Conservation (phyloP, 2,113 vertebrate genomes). For the Cichladusa arquata region DNA sequence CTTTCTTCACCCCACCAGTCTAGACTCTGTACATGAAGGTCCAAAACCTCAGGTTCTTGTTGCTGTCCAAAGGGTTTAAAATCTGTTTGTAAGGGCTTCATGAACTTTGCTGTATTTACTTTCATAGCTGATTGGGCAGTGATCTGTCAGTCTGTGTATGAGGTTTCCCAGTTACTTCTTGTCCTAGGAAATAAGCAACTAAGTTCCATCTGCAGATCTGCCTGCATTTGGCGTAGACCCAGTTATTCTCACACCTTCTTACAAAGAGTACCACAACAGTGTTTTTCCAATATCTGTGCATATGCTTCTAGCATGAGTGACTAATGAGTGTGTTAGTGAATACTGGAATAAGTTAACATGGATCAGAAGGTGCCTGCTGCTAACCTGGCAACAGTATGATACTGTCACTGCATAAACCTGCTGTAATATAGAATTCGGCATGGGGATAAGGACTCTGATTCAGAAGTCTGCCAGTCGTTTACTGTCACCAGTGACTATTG, state of each 20-base stretch:
- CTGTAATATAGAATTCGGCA: neutral
- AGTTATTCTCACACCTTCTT: neutral
- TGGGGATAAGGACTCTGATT: neutral
- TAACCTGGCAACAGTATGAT: neutral
- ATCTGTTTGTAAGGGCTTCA: neutral
- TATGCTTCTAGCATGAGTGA: neutral
- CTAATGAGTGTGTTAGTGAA: neutral
- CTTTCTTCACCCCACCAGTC: neutral
- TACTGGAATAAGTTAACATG: neutral
- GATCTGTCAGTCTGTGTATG: neutral
- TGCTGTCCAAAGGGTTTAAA: neutral
- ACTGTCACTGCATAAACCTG: neutral
- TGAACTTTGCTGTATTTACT: neutral
- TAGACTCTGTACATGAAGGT: neutral
- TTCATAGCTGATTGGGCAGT: neutral
- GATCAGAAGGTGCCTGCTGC: neutral
- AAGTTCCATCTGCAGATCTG: neutral
- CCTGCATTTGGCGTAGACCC: rapidly evolving
- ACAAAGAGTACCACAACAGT: neutral
- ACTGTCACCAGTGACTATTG: neutral
- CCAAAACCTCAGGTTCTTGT: neutral
- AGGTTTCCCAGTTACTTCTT: neutral
- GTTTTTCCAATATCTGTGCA: neutral
- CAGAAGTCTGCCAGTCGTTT: neutral
- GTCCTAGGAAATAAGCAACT: neutral